Percentiles rank a stretch among this genome's conserved stretches.
Conservation (phyloP, 2,797 vertebrate species). For the Urocyon cinereoargenteus region DNA sequence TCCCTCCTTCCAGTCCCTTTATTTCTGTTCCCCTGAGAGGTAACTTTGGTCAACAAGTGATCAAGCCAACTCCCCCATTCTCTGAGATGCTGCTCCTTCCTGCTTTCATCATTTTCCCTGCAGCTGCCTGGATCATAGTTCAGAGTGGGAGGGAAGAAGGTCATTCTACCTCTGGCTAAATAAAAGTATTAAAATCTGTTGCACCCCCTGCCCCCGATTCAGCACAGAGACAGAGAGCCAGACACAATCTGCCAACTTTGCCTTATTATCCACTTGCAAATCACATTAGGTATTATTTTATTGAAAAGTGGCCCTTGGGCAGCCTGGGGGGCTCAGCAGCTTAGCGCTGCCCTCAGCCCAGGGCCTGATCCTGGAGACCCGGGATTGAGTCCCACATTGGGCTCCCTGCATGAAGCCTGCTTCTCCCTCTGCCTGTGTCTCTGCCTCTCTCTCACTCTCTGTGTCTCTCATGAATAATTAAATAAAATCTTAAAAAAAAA, state of each 20-base stretch:
- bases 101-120: neutral
- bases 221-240: neutral
- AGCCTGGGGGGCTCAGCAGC: too few relatives aligned
- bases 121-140: neutral
- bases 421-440: too few relatives aligned
- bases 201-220: neutral
- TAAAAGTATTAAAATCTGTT: neutral
- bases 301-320: slow-evolving; percentile 12
- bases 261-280: neutral
- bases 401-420: too few relatives aligned
- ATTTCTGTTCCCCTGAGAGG: neutral
- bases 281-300: neutral
- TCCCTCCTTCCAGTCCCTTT: neutral
- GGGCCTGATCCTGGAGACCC: too few relatives aligned
- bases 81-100: neutral
- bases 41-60: neutral
- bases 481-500: too few relatives aligned
- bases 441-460: too few relatives aligned
- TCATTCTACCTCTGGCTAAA: neutral
- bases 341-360: too few relatives aligned
- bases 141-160: neutral
- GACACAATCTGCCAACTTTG: neutral
- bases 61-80: neutral
- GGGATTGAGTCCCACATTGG: too few relatives aligned
- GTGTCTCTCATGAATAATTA: too few relatives aligned